These are phyloP conservation scores for Limenitis camilla DNA, from an alignment of 2,888 invertebrate genomes.

Conservation along the genomic window DNA sequence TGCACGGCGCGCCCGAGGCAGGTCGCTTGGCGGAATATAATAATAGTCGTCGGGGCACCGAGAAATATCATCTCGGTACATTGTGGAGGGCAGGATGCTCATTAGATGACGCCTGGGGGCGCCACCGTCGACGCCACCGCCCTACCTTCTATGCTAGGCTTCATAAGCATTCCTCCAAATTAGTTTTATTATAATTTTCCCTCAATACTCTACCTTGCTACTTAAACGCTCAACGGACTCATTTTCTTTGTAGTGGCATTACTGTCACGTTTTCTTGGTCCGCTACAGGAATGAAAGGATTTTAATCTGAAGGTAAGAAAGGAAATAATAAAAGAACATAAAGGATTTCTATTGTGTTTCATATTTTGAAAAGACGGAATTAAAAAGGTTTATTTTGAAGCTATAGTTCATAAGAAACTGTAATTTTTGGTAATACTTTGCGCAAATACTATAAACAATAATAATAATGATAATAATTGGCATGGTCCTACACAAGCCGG, in stretches of 20 bases:
- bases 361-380: background rate
- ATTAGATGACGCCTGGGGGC: conserved; percentile 66
- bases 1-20: conserved; percentile 50
- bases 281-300: conserved; percentile 4
- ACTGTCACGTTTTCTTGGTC: conserved; percentile 6
- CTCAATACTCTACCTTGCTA: conserved; percentile 26
- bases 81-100: conserved; percentile 72
- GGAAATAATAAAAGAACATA: conserved; percentile 1
- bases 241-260: conserved; percentile 11
- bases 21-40: conserved; percentile 59
- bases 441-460: too few relatives aligned
- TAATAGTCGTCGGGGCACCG: conserved; percentile 63
- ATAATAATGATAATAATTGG: too few relatives aligned
- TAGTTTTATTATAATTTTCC: conserved; percentile 31
- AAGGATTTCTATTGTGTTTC: conserved; percentile 1
- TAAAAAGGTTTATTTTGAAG: background rate
- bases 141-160: conserved; percentile 29
- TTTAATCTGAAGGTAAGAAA: conserved; percentile 3
- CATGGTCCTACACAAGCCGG: too few relatives aligned
- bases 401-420: background rate
- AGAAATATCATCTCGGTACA: conserved; percentile 67
- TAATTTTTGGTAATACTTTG: too few relatives aligned
- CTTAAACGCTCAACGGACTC: conserved; percentile 19
- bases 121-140: conserved; percentile 13
- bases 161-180: conserved; percentile 27